Percentiles rank a stretch among this genome's conserved stretches.
phyloP scores from a whole-genome alignment of 2,113 vertebrate genomes.

The Uria lomvia region DNA sequence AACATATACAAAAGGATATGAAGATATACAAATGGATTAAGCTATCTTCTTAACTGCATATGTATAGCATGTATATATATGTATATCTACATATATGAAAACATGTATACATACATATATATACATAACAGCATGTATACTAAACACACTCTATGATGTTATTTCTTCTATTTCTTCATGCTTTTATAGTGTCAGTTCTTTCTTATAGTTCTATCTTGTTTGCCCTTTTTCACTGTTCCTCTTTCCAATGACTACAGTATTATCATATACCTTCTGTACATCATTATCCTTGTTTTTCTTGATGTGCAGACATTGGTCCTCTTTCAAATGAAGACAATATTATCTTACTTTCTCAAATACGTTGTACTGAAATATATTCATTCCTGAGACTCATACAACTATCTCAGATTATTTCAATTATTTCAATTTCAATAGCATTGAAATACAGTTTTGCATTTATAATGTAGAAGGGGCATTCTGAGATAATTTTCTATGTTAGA shows the following conservation, averaged over 20 bases:
- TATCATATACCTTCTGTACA: background rate
- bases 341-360: background rate
- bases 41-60: background rate
- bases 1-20: background rate
- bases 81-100: background rate
- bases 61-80: too few relatives aligned
- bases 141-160: background rate
- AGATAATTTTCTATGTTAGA: background rate
- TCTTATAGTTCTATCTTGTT: background rate
- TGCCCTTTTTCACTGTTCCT: background rate
- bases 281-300: background rate
- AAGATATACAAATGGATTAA: background rate
- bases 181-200: background rate
- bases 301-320: background rate
- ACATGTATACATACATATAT: background rate
- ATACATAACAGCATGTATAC: fast-evolving
- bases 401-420: background rate
- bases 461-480: background rate
- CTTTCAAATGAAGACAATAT: background rate
- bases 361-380: background rate
- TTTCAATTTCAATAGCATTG: background rate
- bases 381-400: background rate
- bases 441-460: background rate
- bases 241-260: background rate
- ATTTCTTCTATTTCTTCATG: background rate